These are phyloP conservation scores for Drosophila busckii DNA, from an alignment of 1,140 invertebrate species.

Conservation along the genomic window DNA sequence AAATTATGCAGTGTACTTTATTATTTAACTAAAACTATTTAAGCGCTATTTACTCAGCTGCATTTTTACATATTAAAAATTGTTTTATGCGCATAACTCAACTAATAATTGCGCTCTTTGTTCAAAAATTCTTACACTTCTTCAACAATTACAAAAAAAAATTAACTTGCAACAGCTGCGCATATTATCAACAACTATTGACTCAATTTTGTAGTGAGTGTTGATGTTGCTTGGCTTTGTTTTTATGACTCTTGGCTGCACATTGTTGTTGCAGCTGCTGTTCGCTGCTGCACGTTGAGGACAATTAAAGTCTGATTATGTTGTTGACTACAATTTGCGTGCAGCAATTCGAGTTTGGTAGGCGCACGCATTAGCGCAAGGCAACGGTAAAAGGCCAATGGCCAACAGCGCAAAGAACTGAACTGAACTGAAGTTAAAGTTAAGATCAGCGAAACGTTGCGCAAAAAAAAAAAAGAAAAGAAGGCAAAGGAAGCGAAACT, in stretches of 20 bases:
- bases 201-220: background rate
- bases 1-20: too few relatives aligned
- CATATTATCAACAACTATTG: too few relatives aligned
- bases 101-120: too few relatives aligned
- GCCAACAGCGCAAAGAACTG: conserved; percentile 37
- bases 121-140: too few relatives aligned
- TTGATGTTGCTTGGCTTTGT: background rate
- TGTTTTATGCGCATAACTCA: too few relatives aligned
- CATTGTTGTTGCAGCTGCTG: background rate
- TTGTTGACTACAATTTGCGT: conserved; percentile 68
- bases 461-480: conserved; percentile 7
- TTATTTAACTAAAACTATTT: too few relatives aligned
- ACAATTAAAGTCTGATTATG: conserved; percentile 74
- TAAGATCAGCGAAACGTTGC: conserved; percentile 23
- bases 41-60: too few relatives aligned
- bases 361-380: conserved; percentile 31
- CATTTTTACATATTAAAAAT: too few relatives aligned
- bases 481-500: conserved; percentile 29
- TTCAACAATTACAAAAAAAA: too few relatives aligned
- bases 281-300: conserved; percentile 47
- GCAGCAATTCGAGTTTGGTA: conserved; percentile 41
- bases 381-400: conserved; percentile 71
- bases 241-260: conserved; percentile 3
- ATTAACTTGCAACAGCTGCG: too few relatives aligned
- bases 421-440: conserved; percentile 10